Evolutionary conservation across 2,113 vertebrate species (phyloP).

Genomic region (Bungarus multicinctus): DNA sequence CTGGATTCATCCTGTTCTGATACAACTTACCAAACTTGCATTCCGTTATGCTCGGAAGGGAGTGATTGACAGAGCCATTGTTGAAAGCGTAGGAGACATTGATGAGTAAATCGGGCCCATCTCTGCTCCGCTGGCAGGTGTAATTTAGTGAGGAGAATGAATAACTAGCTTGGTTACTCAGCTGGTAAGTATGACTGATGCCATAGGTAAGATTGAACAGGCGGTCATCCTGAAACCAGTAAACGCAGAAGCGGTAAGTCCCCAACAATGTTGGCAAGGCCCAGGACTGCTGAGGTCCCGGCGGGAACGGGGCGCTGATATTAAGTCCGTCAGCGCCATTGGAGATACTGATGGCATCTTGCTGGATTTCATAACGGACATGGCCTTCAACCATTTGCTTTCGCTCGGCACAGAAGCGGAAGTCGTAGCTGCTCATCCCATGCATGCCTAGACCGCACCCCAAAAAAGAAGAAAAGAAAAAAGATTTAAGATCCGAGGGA

Average conservation of each 20-base stretch:
- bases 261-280: conserved; percentile 47
- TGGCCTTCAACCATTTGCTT: conserved; percentile 65
- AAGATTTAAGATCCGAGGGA: background rate
- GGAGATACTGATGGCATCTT: conserved; percentile 40
- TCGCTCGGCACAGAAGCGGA: conserved; percentile 68
- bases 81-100: conserved; percentile 55
- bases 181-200: conserved; percentile 34
- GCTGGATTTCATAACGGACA: background rate
- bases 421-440: conserved; percentile 20
- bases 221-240: conserved; percentile 55
- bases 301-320: conserved; percentile 49
- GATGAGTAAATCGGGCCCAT: background rate
- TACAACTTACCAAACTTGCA: conserved; percentile 55
- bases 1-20: background rate
- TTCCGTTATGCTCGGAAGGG: background rate
- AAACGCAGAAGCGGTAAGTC: conserved; percentile 72
- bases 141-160: conserved; percentile 33
- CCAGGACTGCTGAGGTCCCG: background rate
- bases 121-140: background rate
- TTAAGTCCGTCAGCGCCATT: conserved; percentile 50
- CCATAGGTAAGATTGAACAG: conserved; percentile 55
- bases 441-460: conserved; percentile 39
- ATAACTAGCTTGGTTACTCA: conserved; percentile 42
- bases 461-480: fast-evolving
- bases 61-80: conserved; percentile 56